Evolutionary conservation across 2,113 vertebrate genomes (phyloP).

Genomic region (Mungos mungo): DNA sequence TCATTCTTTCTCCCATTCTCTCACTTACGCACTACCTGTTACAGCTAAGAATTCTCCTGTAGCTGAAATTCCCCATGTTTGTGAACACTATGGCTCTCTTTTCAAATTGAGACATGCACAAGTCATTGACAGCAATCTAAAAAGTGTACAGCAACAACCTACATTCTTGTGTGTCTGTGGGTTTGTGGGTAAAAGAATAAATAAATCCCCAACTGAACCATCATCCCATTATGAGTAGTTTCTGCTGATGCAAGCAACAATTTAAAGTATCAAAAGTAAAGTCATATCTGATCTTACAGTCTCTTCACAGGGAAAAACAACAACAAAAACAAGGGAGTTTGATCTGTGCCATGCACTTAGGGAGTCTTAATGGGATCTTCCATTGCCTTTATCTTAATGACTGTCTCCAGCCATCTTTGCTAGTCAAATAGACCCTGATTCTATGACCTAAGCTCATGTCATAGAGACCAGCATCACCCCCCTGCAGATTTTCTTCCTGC

Average conservation of each 20-base stretch:
- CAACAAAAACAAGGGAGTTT: background rate
- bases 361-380: background rate
- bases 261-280: constrained; percentile 42
- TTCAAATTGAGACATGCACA: background rate
- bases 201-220: constrained; percentile 35
- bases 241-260: constrained; percentile 53
- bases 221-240: constrained; percentile 29
- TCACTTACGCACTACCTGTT: background rate
- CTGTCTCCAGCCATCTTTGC: background rate
- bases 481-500: background rate
- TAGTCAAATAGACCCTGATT: background rate
- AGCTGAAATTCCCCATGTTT: constrained; percentile 17
- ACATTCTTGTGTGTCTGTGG: background rate
- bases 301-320: background rate
- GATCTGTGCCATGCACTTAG: background rate
- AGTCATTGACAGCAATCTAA: background rate
- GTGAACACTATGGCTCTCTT: background rate
- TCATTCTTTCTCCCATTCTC: constrained; percentile 26
- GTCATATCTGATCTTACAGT: background rate
- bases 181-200: constrained; percentile 44
- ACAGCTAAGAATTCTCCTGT: constrained; percentile 11
- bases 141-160: background rate
- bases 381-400: background rate
- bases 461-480: background rate
- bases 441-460: background rate